Evolutionary conservation across 2,797 vertebrate species (phyloP).

Genomic region (Halcyon chelicuti): DNA sequence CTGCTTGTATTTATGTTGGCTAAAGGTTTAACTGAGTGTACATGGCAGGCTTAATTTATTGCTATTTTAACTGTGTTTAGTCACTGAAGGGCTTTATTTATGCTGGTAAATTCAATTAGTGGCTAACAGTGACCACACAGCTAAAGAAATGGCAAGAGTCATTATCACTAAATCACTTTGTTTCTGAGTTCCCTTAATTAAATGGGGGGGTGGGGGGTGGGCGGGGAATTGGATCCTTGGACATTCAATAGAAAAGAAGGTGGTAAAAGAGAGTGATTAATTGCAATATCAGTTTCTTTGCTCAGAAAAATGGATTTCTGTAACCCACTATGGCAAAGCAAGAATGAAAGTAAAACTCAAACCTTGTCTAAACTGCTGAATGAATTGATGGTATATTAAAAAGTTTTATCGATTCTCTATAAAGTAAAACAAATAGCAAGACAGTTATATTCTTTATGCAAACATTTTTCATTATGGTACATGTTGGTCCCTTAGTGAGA

Average conservation of each 20-base stretch:
- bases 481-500: conserved; percentile 67
- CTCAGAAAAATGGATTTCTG: conserved; percentile 68
- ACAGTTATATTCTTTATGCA: conserved; percentile 65
- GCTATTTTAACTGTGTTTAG: conserved; percentile 81
- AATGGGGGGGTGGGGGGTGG: background rate
- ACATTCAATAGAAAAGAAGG: conserved; percentile 62
- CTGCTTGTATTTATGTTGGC: conserved; percentile 82
- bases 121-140: conserved; percentile 76
- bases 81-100: conserved; percentile 81
- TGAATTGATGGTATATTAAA: conserved; percentile 78
- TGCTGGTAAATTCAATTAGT: conserved; percentile 80
- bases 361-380: conserved; percentile 72
- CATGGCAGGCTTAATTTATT: conserved; percentile 79
- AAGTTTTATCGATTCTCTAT: conserved; percentile 76
- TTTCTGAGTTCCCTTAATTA: conserved; percentile 81
- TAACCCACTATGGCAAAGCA: conserved; percentile 59
- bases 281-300: conserved; percentile 68
- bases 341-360: conserved; percentile 76
- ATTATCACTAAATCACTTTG: conserved; percentile 80
- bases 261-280: conserved; percentile 75
- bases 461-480: conserved; percentile 74
- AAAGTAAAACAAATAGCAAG: conserved; percentile 79
- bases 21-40: conserved; percentile 75
- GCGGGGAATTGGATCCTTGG: conserved; percentile 28
- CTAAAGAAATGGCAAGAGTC: conserved; percentile 77